A percentile compares a stretch with the other conserved stretches of the same genome.
phyloP scores from a whole-genome alignment of 2,797 vertebrate species.

The Tapirus indicus region DNA sequence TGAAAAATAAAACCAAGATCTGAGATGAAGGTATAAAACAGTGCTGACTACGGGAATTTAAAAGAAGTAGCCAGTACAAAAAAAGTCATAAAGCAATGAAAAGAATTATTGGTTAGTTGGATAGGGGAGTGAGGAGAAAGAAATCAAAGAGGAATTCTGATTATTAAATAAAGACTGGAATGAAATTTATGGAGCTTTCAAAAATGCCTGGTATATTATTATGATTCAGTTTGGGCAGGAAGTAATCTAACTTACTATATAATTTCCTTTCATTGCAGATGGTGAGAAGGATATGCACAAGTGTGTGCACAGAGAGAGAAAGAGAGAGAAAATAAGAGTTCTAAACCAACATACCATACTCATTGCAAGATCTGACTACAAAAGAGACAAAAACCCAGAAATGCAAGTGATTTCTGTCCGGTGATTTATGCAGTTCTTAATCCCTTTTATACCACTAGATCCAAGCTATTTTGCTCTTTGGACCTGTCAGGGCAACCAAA shows the following conservation, averaged over 20 bases:
- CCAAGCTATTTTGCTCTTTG: background rate
- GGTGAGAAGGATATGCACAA: background rate
- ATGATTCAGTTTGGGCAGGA: background rate
- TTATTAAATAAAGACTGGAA: background rate
- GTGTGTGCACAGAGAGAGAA: background rate
- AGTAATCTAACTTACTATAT: background rate
- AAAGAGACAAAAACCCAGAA: background rate
- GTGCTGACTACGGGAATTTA: background rate
- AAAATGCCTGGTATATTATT: background rate
- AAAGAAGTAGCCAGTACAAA: background rate
- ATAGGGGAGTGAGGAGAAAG: background rate
- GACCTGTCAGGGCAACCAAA: background rate
- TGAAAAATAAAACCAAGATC: background rate
- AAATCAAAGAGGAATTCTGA: background rate
- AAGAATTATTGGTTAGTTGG: background rate
- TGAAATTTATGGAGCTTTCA: background rate
- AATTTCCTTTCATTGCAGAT: background rate
- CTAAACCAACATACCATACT: background rate
- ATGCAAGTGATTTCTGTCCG: background rate
- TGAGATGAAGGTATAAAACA: background rate
- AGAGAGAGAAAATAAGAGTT: background rate
- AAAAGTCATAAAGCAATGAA: background rate
- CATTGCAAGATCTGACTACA: background rate
- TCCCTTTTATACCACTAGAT: background rate
- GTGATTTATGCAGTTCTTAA: background rate